These are phyloP conservation scores for Glyphotaelius pellucidus DNA, from an alignment of 2,888 invertebrate genomes.

Conservation along the genomic window DNA sequence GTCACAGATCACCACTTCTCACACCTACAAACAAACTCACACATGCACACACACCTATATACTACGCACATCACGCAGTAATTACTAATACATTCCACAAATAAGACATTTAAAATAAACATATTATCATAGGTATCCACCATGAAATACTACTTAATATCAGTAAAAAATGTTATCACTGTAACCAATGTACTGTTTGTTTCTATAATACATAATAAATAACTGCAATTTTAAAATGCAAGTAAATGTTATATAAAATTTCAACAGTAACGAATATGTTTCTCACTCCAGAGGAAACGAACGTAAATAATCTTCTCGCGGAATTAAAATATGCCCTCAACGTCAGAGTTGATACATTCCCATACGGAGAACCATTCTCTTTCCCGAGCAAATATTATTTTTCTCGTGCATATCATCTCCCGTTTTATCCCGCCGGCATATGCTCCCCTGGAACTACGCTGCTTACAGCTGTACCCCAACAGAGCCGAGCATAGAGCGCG, in stretches of 20 bases:
- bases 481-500: slow-evolving; percentile 10
- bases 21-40: too few relatives aligned
- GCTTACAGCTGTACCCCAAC: not conserved
- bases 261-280: not conserved
- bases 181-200: too few relatives aligned
- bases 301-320: not conserved
- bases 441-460: slow-evolving; percentile 31
- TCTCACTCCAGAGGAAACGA: not conserved
- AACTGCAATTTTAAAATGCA: not conserved
- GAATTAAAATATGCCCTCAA: slow-evolving; percentile 45
- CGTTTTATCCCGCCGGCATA: slow-evolving; percentile 51
- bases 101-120: too few relatives aligned
- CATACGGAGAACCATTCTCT: slow-evolving; percentile 49
- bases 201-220: not conserved
- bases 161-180: too few relatives aligned
- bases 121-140: too few relatives aligned
- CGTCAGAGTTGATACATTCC: slow-evolving; percentile 39
- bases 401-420: slow-evolving; percentile 45
- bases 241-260: not conserved
- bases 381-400: slow-evolving; percentile 49
- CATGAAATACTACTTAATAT: too few relatives aligned
- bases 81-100: too few relatives aligned
- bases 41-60: too few relatives aligned
- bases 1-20: too few relatives aligned
- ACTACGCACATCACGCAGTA: too few relatives aligned